Evolutionary conservation across 2,797 vertebrate genomes (phyloP).

Genomic region (Rhadinocentrus ornatus): DNA sequence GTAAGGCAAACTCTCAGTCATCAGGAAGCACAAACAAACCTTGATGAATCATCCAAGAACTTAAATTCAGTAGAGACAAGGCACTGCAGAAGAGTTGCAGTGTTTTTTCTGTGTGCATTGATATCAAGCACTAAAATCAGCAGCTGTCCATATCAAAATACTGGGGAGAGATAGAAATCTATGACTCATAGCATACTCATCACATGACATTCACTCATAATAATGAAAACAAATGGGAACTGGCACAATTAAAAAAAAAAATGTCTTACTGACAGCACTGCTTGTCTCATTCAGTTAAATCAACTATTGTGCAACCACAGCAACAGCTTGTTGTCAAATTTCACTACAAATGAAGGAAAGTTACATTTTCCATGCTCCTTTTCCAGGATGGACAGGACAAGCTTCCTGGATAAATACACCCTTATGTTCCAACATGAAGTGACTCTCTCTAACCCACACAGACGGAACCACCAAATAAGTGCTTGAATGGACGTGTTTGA

Average conservation of each 20-base stretch:
- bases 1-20: conserved; percentile 66
- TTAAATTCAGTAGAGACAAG: conserved; percentile 48
- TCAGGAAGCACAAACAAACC: conserved; percentile 59
- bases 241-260: conserved; percentile 1
- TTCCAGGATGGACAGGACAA: neutral
- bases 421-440: neutral
- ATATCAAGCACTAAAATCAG: conserved; percentile 53
- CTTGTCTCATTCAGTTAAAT: conserved; percentile 16
- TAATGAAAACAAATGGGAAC: conserved; percentile 23
- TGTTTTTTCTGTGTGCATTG: conserved; percentile 38
- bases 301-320: conserved; percentile 8
- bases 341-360: conserved; percentile 2
- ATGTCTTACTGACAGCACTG: conserved; percentile 8
- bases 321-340: neutral
- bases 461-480: neutral
- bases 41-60: conserved; percentile 51
- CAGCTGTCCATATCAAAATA: conserved; percentile 33
- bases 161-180: conserved; percentile 39
- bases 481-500: neutral
- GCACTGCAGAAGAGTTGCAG: conserved; percentile 9
- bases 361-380: conserved; percentile 5
- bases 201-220: conserved; percentile 13
- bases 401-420: conserved; percentile 4
- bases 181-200: conserved; percentile 29
- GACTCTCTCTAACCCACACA: conserved; percentile 1